Base-by-base conservation (phyloP, 2,888 invertebrate species). In the Cryptus viduatorius region DNA sequence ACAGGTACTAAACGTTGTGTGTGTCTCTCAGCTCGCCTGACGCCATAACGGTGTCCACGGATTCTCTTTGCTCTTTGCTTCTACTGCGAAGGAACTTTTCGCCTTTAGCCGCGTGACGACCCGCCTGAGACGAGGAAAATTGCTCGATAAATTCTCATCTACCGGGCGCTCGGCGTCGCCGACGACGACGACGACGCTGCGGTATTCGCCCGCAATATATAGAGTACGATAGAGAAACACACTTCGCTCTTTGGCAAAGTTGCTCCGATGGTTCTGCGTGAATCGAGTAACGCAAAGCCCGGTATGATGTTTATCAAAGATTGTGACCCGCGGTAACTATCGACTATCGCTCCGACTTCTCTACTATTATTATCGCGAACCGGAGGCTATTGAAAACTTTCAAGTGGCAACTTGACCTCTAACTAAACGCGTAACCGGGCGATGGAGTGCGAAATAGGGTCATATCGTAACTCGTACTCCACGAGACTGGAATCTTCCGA, bases 131-230 rank as follows among this genome's bases (percentile, higher is more conserved):
- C 77, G 83, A 61, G 67, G 83, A 80, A 77, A 84, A 84, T 84
- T 84, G 72, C 80, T 77, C 83, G 72, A 84, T 84, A 84, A 84
- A 84, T 84, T 84, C 71, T 80, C 77, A 84, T 84, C 72, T 64
- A 79, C 71, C 69, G 24, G 16, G 29, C 69, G 56, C 69, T 37
- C 48, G 59, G 44, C 56, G 56, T 8, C 3, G 19, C 0, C 37
- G 1, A 37, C 48, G n/a, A 48, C 48, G 48, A 48, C 48, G 48
- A 5, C 12, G 48, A 12, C n/a, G 53, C 37, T 37, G 31, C 1
- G 1, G 24, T 24, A 3, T 24, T 59, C 29, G 5, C 46, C 59
- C 46, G 19, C 44, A 59, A 73, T 71, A 19, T 65, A 37, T n/a
- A 19, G 4, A 29, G 48, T 3, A 31, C 14, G 7, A 29, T 4